These are phyloP conservation scores for Rattus norvegicus DNA, from an alignment of 2,113 vertebrate species.

Conservation along the genomic window GRCr8 NC_086026.1:56155501-56156000, in stretches of 20 bases:
- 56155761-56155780: background rate
- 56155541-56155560: background rate
- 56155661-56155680: background rate
- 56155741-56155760: background rate
- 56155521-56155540: no score
- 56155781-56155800: background rate
- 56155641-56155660: background rate
- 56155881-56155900: background rate
- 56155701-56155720: background rate
- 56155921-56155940: background rate
- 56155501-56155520: no score
- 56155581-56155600: slow-evolving; percentile 28
- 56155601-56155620: background rate
- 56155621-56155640: background rate
- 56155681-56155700: background rate
- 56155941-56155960: slow-evolving; percentile 27
- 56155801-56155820: background rate
- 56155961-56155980: slow-evolving; percentile 39
- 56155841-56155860: background rate
- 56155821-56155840: background rate
- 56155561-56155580: background rate
- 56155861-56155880: background rate
- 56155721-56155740: background rate
- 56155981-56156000: background rate
- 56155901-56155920: background rate